Conservation (phyloP, 2,113 vertebrate species). For the Odocoileus hemionus region DNA sequence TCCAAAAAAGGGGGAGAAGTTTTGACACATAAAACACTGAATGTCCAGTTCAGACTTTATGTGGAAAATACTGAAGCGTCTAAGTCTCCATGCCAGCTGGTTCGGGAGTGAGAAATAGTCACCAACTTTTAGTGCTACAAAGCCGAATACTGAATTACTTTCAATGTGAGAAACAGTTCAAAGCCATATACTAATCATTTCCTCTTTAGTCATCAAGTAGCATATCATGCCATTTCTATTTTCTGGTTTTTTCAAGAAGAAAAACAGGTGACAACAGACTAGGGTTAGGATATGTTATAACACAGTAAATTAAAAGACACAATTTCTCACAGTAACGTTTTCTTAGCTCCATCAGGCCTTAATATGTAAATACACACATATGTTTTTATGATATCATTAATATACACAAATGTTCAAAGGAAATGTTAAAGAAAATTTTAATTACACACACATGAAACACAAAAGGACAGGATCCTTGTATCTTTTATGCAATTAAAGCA, state of each 20-base stretch:
- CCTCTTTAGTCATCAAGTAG: conserved; percentile 46
- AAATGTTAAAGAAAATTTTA: conserved; percentile 19
- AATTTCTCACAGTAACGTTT: conserved; percentile 44
- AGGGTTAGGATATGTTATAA: conserved; percentile 61
- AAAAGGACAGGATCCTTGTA: not conserved
- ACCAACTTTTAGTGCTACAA: not conserved
- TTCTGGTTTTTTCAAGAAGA: conserved; percentile 45
- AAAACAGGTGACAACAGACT: conserved; percentile 26
- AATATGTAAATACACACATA: conserved; percentile 63
- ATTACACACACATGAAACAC: not conserved
- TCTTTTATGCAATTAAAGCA: not conserved
- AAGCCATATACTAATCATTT: not conserved
- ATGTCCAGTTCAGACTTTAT: not conserved
- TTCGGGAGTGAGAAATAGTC: not conserved
- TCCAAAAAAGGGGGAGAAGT: not conserved
- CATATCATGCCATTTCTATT: not conserved
- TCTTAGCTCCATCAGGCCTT: conserved; percentile 48
- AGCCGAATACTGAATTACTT: not conserved
- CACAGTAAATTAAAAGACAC: conserved; percentile 55
- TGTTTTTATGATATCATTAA: conserved; percentile 60
- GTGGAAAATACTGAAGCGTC: not conserved
- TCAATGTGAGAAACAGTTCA: not conserved
- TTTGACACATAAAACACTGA: not conserved
- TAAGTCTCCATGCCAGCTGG: not conserved
- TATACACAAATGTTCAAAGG: conserved; percentile 34